Conservation (phyloP, 2,797 vertebrate genomes). For the Halcyon leucocephala region DNA sequence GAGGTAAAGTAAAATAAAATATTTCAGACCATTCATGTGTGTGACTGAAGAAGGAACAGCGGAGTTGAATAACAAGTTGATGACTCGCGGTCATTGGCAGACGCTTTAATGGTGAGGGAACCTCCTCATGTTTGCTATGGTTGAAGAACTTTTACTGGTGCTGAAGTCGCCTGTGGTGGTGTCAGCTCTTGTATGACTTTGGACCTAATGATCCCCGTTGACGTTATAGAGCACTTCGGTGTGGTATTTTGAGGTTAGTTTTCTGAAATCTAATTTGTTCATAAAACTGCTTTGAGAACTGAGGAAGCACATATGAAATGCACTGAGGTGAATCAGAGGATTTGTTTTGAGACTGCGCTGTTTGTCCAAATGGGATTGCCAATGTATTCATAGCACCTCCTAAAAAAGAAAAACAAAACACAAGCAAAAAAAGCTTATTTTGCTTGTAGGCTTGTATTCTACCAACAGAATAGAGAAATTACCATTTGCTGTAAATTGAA, state of each 20-base stretch:
- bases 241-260: background rate
- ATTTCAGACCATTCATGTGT: background rate
- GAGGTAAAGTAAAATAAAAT: background rate
- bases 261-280: background rate
- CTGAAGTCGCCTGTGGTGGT: background rate
- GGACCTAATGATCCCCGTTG: background rate
- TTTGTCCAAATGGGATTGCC: constrained; percentile 3
- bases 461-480: background rate
- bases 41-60: background rate
- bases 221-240: background rate
- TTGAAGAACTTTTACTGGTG: background rate
- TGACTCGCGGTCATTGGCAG: background rate
- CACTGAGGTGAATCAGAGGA: background rate
- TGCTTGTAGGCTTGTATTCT: background rate
- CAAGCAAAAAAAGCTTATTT: background rate
- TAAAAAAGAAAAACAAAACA: background rate
- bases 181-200: background rate
- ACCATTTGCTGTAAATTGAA: background rate
- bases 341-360: background rate
- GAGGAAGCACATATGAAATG: background rate
- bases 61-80: background rate
- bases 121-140: background rate
- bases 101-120: background rate
- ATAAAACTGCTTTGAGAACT: background rate
- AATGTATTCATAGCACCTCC: background rate